Evolutionary conservation across 92 coral and sea anemone genomes (phyloP).

Genomic region (Zoanthus sociatus): DNA sequence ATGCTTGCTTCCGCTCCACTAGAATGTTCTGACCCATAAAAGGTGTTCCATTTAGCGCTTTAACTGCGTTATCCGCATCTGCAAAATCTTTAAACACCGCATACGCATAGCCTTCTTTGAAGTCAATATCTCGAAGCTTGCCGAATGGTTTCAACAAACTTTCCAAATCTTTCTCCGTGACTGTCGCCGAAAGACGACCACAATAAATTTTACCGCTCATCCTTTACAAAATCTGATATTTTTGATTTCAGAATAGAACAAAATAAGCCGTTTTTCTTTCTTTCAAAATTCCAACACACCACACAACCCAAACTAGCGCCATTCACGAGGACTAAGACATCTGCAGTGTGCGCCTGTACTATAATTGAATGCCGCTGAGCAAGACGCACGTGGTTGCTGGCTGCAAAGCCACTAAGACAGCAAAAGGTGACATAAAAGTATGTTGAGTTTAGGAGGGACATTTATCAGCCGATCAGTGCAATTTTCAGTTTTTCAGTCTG

Average conservation of each 20-base stretch:
- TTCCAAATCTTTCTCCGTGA: constrained; percentile 90
- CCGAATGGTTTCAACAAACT: constrained; percentile 84
- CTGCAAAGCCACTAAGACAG: too few species aligned
- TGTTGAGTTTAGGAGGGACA: constrained; percentile 21
- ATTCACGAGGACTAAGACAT: constrained; percentile 33
- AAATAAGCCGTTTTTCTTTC: constrained; percentile 18
- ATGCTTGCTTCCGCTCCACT: constrained; percentile 89
- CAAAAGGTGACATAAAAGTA: not conserved
- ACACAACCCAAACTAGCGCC: constrained; percentile 12
- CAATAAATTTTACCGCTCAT: constrained; percentile 95
- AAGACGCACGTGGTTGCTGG: constrained; percentile 33
- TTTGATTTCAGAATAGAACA: not conserved
- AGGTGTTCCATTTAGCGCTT: constrained; percentile 82
- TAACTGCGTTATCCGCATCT: constrained; percentile 93
- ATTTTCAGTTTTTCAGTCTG: not conserved
- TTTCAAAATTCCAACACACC: constrained; percentile 35
- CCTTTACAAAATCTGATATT: not conserved
- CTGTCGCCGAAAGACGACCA: constrained; percentile 89
- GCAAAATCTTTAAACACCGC: constrained; percentile 87
- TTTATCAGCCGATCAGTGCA: constrained; percentile 15
- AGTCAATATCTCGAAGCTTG: constrained; percentile 91
- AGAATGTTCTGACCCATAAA: constrained; percentile 92
- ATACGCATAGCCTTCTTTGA: constrained; percentile 95
- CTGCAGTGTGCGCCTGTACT: constrained; percentile 8
- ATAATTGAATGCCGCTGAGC: constrained; percentile 24